A percentile compares a stretch with the other conserved stretches of the same genome.
These are phyloP conservation scores for Sweltsa coloradensis DNA, from an alignment of 1,140 invertebrate genomes.

Conservation along the genomic window DNA sequence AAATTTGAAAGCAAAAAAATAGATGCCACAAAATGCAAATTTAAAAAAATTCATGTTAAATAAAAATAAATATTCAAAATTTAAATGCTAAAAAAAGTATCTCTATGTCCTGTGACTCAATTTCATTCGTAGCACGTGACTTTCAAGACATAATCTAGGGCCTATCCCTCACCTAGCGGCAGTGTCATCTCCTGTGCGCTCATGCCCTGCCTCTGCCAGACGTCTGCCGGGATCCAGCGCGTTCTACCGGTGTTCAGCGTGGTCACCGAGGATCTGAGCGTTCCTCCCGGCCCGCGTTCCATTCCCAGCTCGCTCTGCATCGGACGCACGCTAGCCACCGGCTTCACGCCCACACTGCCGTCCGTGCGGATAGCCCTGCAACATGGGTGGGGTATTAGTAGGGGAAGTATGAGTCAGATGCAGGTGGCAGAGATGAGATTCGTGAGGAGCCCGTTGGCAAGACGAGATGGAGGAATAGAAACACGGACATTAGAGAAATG, in stretches of 20 bases:
- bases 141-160: too few species aligned
- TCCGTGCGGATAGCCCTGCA: slow-evolving; percentile 14
- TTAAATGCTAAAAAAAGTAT: too few species aligned
- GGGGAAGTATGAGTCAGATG: not conserved
- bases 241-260: slow-evolving; percentile 21
- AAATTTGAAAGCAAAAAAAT: too few species aligned
- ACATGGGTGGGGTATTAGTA: not conserved
- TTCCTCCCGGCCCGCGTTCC: slow-evolving; percentile 9
- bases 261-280: slow-evolving; percentile 6
- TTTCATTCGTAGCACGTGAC: too few species aligned
- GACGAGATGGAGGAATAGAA: not conserved
- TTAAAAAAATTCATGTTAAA: too few species aligned
- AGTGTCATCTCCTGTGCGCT: slow-evolving; percentile 88
- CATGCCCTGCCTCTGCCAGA: slow-evolving; percentile 84
- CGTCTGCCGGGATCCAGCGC: slow-evolving; percentile 76
- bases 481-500: not conserved
- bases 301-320: slow-evolving; percentile 35
- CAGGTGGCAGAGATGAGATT: not conserved
- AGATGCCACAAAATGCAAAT: too few species aligned
- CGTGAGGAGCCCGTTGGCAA: not conserved
- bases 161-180: slow-evolving; percentile 59
- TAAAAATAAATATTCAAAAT: too few species aligned
- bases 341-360: slow-evolving; percentile 18
- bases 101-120: too few species aligned
- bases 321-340: slow-evolving; percentile 40